phyloP scores from a whole-genome alignment of 2,797 vertebrate species.

The Eidolon dupreanum region DNA sequence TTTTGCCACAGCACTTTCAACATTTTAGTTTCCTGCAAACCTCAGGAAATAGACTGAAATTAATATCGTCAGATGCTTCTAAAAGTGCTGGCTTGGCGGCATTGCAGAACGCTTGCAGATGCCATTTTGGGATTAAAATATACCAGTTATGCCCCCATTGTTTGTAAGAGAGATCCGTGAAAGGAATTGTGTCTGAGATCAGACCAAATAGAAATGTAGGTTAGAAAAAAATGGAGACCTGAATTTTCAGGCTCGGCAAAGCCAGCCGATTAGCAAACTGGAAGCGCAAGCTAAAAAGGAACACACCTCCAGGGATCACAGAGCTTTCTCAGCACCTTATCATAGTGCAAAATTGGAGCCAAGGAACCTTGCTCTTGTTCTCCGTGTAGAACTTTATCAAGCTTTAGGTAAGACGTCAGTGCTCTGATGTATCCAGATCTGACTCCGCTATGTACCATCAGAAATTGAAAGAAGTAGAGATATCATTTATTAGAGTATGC shows the following conservation, averaged over 20 bases:
- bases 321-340: not conserved
- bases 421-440: not conserved
- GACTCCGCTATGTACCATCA: not conserved
- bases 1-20: slow-evolving; percentile 79
- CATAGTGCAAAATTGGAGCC: not conserved
- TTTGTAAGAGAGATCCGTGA: slow-evolving; percentile 29
- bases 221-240: not conserved
- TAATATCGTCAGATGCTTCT: slow-evolving; percentile 82
- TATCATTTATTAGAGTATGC: not conserved
- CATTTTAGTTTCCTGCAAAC: slow-evolving; percentile 84
- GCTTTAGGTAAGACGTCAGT: not conserved
- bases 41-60: slow-evolving; percentile 86
- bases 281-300: not conserved
- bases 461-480: not conserved
- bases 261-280: not conserved
- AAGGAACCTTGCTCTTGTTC: not conserved
- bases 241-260: not conserved
- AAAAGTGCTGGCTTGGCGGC: slow-evolving; percentile 78
- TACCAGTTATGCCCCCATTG: slow-evolving; percentile 56
- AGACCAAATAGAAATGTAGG: slow-evolving; percentile 26
- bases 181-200: slow-evolving; percentile 55
- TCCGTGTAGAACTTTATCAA: not conserved
- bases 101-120: slow-evolving; percentile 75
- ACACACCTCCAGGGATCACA: accelerated
- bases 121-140: slow-evolving; percentile 75